These are phyloP conservation scores for Catharus fuscescens DNA, from an alignment of 2,113 vertebrate species.

Conservation along the genomic window DNA sequence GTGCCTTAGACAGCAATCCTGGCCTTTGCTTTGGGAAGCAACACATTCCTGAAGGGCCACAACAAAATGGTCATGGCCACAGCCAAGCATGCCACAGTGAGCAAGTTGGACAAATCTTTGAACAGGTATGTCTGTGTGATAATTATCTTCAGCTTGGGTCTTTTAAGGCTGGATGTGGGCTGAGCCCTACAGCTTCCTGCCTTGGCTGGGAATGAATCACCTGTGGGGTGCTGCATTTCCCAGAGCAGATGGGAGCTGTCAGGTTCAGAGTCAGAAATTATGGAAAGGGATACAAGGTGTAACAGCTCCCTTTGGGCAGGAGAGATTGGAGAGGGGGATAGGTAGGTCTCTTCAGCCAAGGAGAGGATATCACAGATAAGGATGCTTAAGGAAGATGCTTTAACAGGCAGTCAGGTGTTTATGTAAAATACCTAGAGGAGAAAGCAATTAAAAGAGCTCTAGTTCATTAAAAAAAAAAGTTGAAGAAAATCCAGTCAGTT, in stretches of 20 bases:
- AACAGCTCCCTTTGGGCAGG: background rate
- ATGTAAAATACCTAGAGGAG: slow-evolving; percentile 14
- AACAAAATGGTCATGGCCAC: accelerated
- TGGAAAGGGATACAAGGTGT: background rate
- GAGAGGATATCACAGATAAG: background rate
- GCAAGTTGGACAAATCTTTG: background rate
- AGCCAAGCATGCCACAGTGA: background rate
- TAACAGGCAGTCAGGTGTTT: background rate
- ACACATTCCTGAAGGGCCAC: background rate
- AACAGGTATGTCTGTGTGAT: background rate
- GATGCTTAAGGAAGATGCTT: background rate
- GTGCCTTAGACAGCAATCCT: background rate
- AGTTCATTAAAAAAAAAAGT: background rate
- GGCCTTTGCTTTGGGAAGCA: background rate
- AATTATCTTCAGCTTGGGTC: background rate
- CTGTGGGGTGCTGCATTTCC: background rate
- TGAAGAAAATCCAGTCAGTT: background rate
- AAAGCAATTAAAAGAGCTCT: slow-evolving; percentile 29
- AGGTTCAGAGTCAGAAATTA: background rate
- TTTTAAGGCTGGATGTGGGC: background rate
- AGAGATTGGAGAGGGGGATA: background rate
- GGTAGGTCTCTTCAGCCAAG: background rate
- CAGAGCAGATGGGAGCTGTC: slow-evolving; percentile 18
- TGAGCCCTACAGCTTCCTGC: background rate
- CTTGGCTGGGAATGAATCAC: background rate